Evolutionary conservation across 2,888 invertebrate species (phyloP).

Genomic region (Ormyrus labotus): DNA sequence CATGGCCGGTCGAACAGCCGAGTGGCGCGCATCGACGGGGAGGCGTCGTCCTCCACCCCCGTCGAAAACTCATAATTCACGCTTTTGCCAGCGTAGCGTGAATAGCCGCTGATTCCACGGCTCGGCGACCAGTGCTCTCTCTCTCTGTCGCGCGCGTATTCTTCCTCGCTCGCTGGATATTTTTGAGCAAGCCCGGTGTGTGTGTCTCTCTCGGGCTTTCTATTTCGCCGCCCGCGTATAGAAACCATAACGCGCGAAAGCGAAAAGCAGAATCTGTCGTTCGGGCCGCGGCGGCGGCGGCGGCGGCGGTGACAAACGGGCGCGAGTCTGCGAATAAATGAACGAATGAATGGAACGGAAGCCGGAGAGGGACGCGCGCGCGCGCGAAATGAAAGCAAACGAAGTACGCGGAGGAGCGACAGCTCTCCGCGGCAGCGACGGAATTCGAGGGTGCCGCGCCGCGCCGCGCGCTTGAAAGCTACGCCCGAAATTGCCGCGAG

Average conservation of each 20-base stretch:
- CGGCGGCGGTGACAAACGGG: constrained; percentile 62
- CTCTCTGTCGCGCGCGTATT: background rate
- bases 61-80: constrained; percentile 60
- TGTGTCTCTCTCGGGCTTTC: too few species aligned
- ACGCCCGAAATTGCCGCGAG: constrained; percentile 64
- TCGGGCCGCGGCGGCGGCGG: constrained; percentile 19
- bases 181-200: background rate
- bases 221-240: background rate
- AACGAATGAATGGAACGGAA: constrained; percentile 66
- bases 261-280: constrained; percentile 33
- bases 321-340: constrained; percentile 62
- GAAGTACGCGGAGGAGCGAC: background rate
- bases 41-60: background rate
- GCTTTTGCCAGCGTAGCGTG: constrained; percentile 58
- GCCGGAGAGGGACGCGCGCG: constrained; percentile 35
- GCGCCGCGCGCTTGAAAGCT: constrained; percentile 54
- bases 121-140: constrained; percentile 12
- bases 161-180: constrained; percentile 13
- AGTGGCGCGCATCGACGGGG: background rate
- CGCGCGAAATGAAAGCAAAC: constrained; percentile 52
- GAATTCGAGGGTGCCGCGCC: constrained; percentile 69
- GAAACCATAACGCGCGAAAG: constrained; percentile 32
- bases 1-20: constrained; percentile 20
- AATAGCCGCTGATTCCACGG: constrained; percentile 53
- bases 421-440: constrained; percentile 26